Base-by-base conservation (phyloP, 1,140 invertebrate species). In the Cotesia chilonis region DNA sequence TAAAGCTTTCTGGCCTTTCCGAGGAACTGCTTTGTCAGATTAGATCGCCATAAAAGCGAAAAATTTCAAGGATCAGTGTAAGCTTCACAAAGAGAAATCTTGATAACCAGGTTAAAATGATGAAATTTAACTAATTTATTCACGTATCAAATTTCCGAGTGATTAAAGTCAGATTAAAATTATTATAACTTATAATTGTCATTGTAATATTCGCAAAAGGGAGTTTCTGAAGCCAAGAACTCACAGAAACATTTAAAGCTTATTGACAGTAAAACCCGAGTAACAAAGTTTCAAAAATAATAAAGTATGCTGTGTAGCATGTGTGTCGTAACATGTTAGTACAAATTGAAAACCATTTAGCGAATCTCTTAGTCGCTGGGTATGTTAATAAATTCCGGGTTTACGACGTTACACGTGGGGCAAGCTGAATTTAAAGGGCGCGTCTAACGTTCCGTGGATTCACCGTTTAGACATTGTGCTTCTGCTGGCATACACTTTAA, bases 321-420 rank as follows among this genome's bases (percentile, higher is more conserved):
- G 81, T 83, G 79, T 77, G 79, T 67, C 71, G 70, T 64, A 71
- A 72, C 77, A 71, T 80, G 76, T 82, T 80, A 20, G 80, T 86
- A 86, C 85, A 87, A 87, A 87, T 87, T 87, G 85, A 87, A 87
- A 86, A 87, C 84, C 85, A 85, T 87, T 86, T 82, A 79, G 79
- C 82, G 83, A 86, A 85, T 87, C 83, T 84, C 81, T 78, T 75
- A 73, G 74, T 74, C 82, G 79, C 80, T 84, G 78, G 67, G 77
- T 84, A 83, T 87, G 85, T 86, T 87, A 87, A 87, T 87, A 87
- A 86, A 87, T 87, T 87, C 80, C 78, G 41, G 84, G 82, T 87
- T 87, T 86, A 87, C 83, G 84, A 85, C 79, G 78, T 38, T 54
- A 55, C 35, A 51, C 41, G 47, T 54, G 69, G 35, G 17, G 51